phyloP scores from a whole-genome alignment of 1,140 invertebrate species.

The Drosophila subpulchrella region DNA sequence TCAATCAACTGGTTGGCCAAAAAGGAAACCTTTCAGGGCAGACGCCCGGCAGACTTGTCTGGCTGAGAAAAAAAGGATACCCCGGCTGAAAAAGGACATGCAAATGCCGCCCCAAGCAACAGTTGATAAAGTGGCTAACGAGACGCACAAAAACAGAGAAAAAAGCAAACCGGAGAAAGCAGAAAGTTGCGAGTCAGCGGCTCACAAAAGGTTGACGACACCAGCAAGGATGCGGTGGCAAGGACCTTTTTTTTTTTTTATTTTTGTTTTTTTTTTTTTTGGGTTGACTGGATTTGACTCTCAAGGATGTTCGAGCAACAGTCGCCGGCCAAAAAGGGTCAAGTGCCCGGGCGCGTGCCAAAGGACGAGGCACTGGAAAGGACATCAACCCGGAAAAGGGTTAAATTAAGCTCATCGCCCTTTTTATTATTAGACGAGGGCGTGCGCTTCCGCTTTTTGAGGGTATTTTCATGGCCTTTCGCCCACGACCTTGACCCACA shows the following conservation, averaged over 20 bases:
- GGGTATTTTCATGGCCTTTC: conserved; percentile 31
- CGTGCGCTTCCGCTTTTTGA: conserved; percentile 19
- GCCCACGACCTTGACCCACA: conserved; percentile 70
- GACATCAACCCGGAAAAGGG: conserved; percentile 57
- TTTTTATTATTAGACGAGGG: conserved; percentile 54
- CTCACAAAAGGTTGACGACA: conserved; percentile 51
- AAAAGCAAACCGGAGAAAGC: background rate
- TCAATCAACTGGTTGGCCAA: conserved; percentile 55
- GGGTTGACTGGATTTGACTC: conserved; percentile 41
- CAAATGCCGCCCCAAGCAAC: conserved; percentile 47
- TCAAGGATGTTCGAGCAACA: conserved; percentile 66
- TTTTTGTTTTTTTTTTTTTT: conserved; percentile 1
- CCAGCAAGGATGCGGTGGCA: conserved; percentile 30
- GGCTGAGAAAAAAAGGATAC: conserved; percentile 25
- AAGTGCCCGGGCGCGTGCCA: conserved; percentile 71
- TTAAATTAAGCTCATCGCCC: conserved; percentile 76
- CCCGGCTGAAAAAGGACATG: conserved; percentile 39
- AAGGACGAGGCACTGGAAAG: conserved; percentile 10
- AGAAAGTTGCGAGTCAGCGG: conserved; percentile 44
- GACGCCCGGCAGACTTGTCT: conserved; percentile 54
- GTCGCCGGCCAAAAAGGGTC: conserved; percentile 60
- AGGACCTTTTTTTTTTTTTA: conserved; percentile 31
- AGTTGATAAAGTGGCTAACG: conserved; percentile 24
- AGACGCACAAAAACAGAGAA: conserved; percentile 1
- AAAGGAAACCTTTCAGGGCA: conserved; percentile 42